phyloP scores from a whole-genome alignment of 2,888 invertebrate species.

The Physocephala rufipes region DNA sequence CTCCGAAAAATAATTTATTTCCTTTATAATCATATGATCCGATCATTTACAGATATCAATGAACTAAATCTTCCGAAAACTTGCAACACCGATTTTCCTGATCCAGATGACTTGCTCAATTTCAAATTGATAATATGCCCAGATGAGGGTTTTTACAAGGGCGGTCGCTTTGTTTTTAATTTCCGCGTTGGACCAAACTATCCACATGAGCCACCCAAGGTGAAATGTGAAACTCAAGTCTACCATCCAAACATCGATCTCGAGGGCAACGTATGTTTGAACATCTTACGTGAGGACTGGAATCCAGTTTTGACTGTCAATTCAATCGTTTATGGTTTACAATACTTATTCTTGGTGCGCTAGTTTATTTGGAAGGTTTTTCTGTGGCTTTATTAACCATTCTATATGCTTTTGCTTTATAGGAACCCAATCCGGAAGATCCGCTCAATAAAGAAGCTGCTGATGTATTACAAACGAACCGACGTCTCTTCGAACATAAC shows the following conservation, averaged over 20 bases:
- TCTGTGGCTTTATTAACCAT: background rate
- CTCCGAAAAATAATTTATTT: background rate
- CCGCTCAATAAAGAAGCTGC: slow-evolving; percentile 98
- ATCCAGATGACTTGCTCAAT: slow-evolving; percentile 93
- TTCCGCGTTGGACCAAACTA: slow-evolving; percentile 93
- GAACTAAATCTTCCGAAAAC: slow-evolving; percentile 97
- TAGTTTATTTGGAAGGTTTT: background rate
- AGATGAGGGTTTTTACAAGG: slow-evolving; percentile 96
- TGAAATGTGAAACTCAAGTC: slow-evolving; percentile 96
- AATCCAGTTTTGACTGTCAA: slow-evolving; percentile 98
- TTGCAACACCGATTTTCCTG: slow-evolving; percentile 94
- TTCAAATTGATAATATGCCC: slow-evolving; percentile 97
- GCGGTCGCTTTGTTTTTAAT: slow-evolving; percentile 94
- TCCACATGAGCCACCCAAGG: slow-evolving; percentile 98
- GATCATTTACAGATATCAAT: slow-evolving; percentile 85
- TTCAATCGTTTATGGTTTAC: slow-evolving; percentile 96
- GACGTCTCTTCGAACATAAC: slow-evolving; percentile 94
- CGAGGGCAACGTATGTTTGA: slow-evolving; percentile 97
- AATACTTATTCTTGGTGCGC: slow-evolving; percentile 91
- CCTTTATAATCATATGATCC: too few species aligned
- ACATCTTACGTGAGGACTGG: slow-evolving; percentile 98
- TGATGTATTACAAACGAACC: slow-evolving; percentile 93
- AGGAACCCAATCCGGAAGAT: slow-evolving; percentile 99
- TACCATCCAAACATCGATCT: slow-evolving; percentile 99
- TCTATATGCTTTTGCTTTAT: slow-evolving; percentile 30